phyloP scores from a whole-genome alignment of 2,113 vertebrate species.

The Uria aalge region DNA sequence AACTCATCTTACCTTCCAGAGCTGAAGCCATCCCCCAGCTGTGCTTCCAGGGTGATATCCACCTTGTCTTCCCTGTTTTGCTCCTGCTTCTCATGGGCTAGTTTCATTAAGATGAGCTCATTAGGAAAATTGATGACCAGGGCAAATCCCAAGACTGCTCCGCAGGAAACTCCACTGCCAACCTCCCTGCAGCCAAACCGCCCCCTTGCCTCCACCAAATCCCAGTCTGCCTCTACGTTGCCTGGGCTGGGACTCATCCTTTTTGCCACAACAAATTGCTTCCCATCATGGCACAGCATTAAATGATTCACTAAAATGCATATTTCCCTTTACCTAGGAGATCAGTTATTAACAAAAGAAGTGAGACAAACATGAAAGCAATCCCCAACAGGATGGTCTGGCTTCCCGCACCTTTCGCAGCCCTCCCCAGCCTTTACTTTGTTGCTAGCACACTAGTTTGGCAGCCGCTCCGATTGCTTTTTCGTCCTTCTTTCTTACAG shows the following conservation, averaged over 20 bases:
- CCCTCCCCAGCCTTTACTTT: not conserved
- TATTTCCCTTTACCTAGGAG: not conserved
- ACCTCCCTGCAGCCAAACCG: not conserved
- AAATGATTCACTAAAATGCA: not conserved
- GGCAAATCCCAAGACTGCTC: not conserved
- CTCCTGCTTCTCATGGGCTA: not conserved
- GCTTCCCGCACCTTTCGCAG: not conserved
- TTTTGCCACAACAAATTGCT: not conserved
- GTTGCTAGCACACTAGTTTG: not conserved
- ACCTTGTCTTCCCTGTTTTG: not conserved
- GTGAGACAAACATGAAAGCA: not conserved
- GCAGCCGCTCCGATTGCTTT: not conserved
- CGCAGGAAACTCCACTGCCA: not conserved
- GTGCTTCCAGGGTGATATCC: not conserved
- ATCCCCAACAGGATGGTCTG: fast-evolving
- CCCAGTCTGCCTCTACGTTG: not conserved
- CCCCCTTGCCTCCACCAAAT: not conserved
- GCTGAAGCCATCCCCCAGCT: not conserved
- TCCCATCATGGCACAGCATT: not conserved
- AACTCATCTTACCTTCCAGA: not conserved
- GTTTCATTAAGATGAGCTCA: not conserved
- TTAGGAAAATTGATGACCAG: not conserved
- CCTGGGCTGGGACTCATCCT: not conserved
- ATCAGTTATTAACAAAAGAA: not conserved
- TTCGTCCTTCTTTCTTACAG: not conserved